Evolutionary conservation across 1,140 invertebrate species (phyloP).

Genomic region (Diorhabda sublineata): DNA sequence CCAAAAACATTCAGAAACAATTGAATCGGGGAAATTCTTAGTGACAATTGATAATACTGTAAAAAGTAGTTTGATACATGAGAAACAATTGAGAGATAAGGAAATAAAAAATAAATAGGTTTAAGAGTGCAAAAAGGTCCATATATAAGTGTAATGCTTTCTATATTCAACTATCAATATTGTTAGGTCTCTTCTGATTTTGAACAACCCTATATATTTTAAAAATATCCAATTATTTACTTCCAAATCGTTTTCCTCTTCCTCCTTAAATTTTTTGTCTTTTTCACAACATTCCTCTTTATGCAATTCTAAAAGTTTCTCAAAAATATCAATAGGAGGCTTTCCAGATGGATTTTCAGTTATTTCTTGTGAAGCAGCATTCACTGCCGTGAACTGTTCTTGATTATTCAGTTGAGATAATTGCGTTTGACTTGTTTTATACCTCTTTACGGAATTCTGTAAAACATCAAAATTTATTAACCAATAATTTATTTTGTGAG

Average conservation of each 20-base stretch:
- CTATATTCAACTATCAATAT: too few species aligned
- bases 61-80: too few species aligned
- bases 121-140: too few species aligned
- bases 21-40: too few species aligned
- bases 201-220: too few species aligned
- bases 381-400: constrained; percentile 28
- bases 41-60: too few species aligned
- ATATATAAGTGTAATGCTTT: too few species aligned
- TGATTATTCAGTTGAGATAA: constrained; percentile 37
- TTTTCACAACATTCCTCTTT: constrained; percentile 36
- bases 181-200: too few species aligned
- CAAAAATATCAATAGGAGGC: constrained; percentile 33
- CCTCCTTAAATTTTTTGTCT: constrained; percentile 3
- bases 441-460: constrained; percentile 43
- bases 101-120: too few species aligned
- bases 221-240: too few species aligned
- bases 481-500: background rate
- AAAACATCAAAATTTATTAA: constrained; percentile 16
- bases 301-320: constrained; percentile 39
- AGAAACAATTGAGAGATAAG: too few species aligned
- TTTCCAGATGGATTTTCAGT: constrained; percentile 20
- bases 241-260: background rate
- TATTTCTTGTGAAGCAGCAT: constrained; percentile 22
- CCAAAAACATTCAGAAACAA: too few species aligned
- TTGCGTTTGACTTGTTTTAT: constrained; percentile 41